Evolutionary conservation across 1,140 invertebrate species (phyloP), one percentile per base, ranked within the genome.

Genomic region (Camponotus pennsylvanicus): DNA sequence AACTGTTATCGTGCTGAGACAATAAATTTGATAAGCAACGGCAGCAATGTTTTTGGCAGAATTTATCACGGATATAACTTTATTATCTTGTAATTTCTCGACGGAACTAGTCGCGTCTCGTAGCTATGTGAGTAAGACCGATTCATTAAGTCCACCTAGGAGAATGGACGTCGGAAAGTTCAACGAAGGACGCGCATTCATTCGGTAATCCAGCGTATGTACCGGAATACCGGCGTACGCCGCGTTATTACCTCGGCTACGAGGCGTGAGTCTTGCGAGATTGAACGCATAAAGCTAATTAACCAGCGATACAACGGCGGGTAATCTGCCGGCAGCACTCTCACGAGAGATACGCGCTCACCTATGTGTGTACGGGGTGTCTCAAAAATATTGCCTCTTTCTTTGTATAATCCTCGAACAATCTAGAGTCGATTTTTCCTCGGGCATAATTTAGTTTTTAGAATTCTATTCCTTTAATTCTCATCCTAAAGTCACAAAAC

Each of bases 231-330:
- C 55, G n/a, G 61, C 82, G 40, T 61, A 66, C 55, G 21, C 59
- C 67, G 80, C 78, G 84, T 92, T 91, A 86, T 90, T 91, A 88
- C 67, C 42, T 80, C 52, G 37, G 75, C 84, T 90, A 79, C 40
- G 63, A 69, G 80, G 87, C 87, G 85, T 85, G 76, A 86, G 87
- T 92, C 92, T 91, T 91, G 91, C 90, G 91, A 93, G 91, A 92
- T 93, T 93, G 91, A 93, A 94, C 90, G 91, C 89, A 93, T 93
- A 92, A 93, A 93, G 93, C 93, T 93, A 94, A 94, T 94, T 94
- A 93, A 93, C 89, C 91, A 90, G 88, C 88, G 86, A 92, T 91
- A 91, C 91, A 89, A 91, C 90, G 92, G 86, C 90, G 87, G 86
- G 92, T 93, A 93, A 93, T 93, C 90, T 89, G 87, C 87, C 86